Evolutionary conservation across 2,113 vertebrate genomes (phyloP).

Genomic region (Phodopus roborovskii): DNA sequence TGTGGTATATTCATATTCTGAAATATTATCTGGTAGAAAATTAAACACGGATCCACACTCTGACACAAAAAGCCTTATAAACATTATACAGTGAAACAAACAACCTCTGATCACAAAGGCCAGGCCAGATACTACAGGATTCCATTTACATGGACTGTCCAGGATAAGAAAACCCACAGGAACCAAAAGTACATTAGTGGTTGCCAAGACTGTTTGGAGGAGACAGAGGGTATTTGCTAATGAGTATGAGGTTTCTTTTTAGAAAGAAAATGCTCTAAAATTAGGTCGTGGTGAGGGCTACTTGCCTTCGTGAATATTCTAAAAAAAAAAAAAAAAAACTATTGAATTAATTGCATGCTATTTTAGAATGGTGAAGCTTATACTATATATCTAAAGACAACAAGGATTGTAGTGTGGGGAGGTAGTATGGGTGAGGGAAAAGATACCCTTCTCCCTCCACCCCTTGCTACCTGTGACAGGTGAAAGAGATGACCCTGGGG

Average conservation of each 20-base stretch:
- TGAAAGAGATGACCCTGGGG: background rate
- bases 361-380: conserved; percentile 7
- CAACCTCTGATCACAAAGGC: background rate
- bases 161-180: conserved; percentile 10
- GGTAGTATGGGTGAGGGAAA: background rate
- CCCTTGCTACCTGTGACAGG: background rate
- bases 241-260: background rate
- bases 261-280: conserved; percentile 18
- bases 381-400: background rate
- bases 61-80: background rate
- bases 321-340: background rate
- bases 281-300: background rate
- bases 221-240: background rate
- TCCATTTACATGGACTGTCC: conserved; percentile 10
- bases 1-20: background rate
- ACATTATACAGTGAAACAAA: background rate
- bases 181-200: background rate
- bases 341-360: background rate
- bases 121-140: background rate
- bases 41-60: background rate
- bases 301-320: background rate
- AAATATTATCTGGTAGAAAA: background rate
- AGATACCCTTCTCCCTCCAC: background rate
- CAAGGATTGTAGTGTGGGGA: background rate
- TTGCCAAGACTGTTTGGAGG: background rate